Evolutionary conservation across 2,888 invertebrate species (phyloP).

Genomic region (Corythucha ciliata): DNA sequence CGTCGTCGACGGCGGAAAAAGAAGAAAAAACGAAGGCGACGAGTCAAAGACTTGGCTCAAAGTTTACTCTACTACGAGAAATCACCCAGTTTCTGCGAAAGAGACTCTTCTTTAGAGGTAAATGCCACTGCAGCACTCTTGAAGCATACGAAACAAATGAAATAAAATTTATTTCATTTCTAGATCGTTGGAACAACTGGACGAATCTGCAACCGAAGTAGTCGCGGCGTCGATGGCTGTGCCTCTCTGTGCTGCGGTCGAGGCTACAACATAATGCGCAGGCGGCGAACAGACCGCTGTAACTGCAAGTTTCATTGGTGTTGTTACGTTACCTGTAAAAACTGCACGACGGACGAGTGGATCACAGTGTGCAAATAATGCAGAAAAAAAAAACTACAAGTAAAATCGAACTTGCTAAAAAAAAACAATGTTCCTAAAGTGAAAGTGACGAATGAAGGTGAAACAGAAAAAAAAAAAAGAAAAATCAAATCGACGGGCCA

Average conservation of each 20-base stretch:
- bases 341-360: conserved; percentile 78
- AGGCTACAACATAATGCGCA: conserved; percentile 69
- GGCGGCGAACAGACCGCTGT: conserved; percentile 68
- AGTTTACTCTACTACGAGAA: conserved; percentile 40
- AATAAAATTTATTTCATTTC: conserved; percentile 61
- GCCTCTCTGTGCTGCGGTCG: conserved; percentile 73
- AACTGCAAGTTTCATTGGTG: conserved; percentile 92
- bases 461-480: no score
- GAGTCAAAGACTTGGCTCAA: conserved; percentile 37
- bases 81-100: conserved; percentile 85
- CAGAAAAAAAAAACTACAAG: no score
- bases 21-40: conserved; percentile 31
- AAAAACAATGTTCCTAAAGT: no score
- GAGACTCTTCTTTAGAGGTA: conserved; percentile 49
- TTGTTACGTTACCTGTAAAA: conserved; percentile 81
- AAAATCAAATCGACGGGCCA: no score
- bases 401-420: no score
- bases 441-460: no score
- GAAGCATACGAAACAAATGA: background rate
- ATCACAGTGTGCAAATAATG: conserved; percentile 82
- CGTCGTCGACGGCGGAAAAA: conserved; percentile 32
- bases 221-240: conserved; percentile 62
- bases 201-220: conserved; percentile 71
- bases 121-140: background rate
- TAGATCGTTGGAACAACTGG: conserved; percentile 58